Conservation (phyloP, 92 coral and sea anemone species). For the Chrysogorgia sp. region DNA sequence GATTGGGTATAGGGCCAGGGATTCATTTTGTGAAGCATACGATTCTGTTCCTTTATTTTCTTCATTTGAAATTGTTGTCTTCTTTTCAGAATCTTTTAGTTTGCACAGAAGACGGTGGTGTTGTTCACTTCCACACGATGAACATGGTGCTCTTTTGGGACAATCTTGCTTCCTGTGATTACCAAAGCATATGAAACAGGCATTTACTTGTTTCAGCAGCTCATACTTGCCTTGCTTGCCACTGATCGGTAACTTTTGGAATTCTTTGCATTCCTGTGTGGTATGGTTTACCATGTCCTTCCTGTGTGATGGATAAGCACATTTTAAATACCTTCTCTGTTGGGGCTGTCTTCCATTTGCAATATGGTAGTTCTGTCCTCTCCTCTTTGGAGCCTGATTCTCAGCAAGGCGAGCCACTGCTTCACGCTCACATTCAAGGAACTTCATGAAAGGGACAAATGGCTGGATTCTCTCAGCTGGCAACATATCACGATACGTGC, state of each 20-base stretch:
- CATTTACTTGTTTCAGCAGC: constrained; percentile 63
- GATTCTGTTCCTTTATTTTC: constrained; percentile 40
- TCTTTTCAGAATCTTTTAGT: constrained; percentile 20
- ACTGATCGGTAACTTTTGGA: constrained; percentile 59
- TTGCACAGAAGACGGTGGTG: constrained; percentile 62
- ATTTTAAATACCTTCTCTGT: constrained; percentile 48
- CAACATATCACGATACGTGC: constrained; percentile 68
- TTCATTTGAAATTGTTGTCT: constrained; percentile 3
- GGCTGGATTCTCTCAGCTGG: no score
- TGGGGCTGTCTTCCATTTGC: constrained; percentile 40
- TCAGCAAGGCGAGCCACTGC: constrained; percentile 68
- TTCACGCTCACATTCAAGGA: constrained; percentile 58
- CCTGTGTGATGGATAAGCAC: constrained; percentile 59
- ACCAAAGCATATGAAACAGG: constrained; percentile 70
- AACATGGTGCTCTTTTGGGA: constrained; percentile 57
- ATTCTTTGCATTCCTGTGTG: constrained; percentile 67
- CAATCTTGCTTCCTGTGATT: constrained; percentile 56
- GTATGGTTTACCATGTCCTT: constrained; percentile 62
- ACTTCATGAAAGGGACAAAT: constrained; percentile 62
- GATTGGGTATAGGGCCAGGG: constrained; percentile 69
- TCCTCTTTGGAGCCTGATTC: constrained; percentile 43
- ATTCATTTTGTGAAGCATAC: constrained; percentile 43
- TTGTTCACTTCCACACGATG: constrained; percentile 60
- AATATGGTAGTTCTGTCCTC: constrained; percentile 26
- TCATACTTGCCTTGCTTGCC: constrained; percentile 62